Evolutionary conservation across 2,113 vertebrate genomes (phyloP), one percentile per base, ranked within the genome.

Genomic region (Falco punctatus): DNA sequence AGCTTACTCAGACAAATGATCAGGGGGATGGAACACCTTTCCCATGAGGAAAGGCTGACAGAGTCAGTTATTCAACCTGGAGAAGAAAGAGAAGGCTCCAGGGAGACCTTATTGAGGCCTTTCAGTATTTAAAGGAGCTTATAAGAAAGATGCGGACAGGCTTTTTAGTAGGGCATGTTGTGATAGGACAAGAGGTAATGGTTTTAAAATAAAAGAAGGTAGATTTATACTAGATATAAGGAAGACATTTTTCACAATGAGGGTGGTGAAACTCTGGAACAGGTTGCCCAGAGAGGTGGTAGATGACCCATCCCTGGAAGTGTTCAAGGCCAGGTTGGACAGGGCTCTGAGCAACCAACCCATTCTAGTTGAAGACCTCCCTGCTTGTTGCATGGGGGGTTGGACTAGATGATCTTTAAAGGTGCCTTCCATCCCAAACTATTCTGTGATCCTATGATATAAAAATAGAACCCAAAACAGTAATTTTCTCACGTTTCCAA

Each of bases 101-200:
- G 59, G 33, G 19, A 62, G 3, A 38, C 27, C 32, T 74, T 49
- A 9, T 18, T 44, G n/a, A 11, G 11, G 49, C 8, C 17, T 57
- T 57, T 44, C 15, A 15, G 3, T 26, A 44, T 59, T 44, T 57
- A 22, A 85, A 80, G 42, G 4, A 13, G 15, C 27, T 32, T 67
- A 16, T 42, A 42, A 54, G 40, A 66, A 73, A 67, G 40, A 67
- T 19, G 10, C 2, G 4, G 28, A 64, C 13, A 72, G 26, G 38
- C 9, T 7, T 58, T 48, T 73, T 64, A 64, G 11, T 6, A 40
- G 13, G 5, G 4, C 6, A 6, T 61, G 21, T 46, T 70, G 61
- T 3, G 2, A 35, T 1, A 46, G 35, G 22, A 67, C 14, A 18
- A 40, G 23, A 6, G 4, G 3, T 21, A 30, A 42, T 27, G 9